Base-by-base conservation (phyloP, 2,888 invertebrate species). In the Agonopterix alstromeriana region DNA sequence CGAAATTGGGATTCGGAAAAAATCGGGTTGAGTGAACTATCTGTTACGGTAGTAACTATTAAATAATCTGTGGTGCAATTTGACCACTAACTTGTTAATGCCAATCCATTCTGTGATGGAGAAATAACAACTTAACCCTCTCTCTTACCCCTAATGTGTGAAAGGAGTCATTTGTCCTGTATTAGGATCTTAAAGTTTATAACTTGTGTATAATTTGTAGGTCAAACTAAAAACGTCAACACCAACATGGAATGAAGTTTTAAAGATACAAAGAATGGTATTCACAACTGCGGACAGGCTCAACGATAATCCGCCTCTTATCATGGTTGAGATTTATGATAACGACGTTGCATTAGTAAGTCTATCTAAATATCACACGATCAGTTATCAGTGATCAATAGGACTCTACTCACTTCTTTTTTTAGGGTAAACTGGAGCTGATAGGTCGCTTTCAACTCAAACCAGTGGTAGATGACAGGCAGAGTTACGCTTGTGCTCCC, bases 311-410 rank as follows among this genome's bases (percentile, higher is more conserved):
- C 86, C 90, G 0, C 89, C 89, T 0, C 50, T 73, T 1, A 64
- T 88, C 1, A 58, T 82, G 0, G 50, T 91, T 3, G 90, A 91
- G 67, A 63, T 91, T 0, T 76, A 72, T 43, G 81, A 84, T 53
- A 63, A 61, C 1, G 81, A 89, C 36, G 47, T 58, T n/a, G 11
- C 27, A 27, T 27, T 57, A 54, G 81, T 80, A 56, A 60, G 60
- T 55, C 3, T 38, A 38, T 38, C 38, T n/a, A 38, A 38, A 38
- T 38, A 38, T 1, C n/a, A 3, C 3, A 38, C n/a, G 38, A n/a
- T 38, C 38, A n/a, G 38, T 9, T 2, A 38, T 9, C 38, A n/a
- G 38, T 9, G 9, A 38, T 9, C 38, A 38, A n/a, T 3, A n/a
- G 38, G 5, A 38, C 1, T 38, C 38, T 3, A 10, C n/a, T 38